phyloP scores from a whole-genome alignment of 2,113 vertebrate genomes.

The Hipposideros armiger region DNA sequence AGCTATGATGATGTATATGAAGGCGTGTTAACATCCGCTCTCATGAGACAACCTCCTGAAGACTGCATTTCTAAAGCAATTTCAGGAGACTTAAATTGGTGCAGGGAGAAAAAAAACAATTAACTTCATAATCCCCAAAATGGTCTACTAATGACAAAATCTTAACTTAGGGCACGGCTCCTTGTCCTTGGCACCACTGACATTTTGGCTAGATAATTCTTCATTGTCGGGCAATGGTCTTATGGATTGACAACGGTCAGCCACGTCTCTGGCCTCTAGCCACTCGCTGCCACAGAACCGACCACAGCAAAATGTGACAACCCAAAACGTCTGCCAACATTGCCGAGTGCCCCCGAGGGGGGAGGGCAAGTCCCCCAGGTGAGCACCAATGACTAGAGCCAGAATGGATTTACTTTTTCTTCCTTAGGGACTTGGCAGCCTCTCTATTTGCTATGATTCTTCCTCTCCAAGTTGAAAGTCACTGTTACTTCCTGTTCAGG shows the following conservation, averaged over 20 bases:
- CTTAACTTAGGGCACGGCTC: background rate
- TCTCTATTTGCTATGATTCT: background rate
- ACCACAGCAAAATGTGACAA: background rate
- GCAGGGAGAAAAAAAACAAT: background rate
- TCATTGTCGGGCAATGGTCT: background rate
- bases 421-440: background rate
- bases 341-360: background rate
- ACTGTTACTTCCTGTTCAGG: background rate
- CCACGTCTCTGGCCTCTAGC: background rate
- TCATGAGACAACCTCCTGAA: background rate
- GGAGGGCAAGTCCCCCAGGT: background rate
- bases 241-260: accelerated
- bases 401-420: background rate
- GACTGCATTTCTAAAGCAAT: background rate
- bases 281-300: accelerated
- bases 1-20: background rate
- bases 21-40: background rate
- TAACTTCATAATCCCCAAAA: background rate
- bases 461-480: background rate
- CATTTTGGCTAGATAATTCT: background rate
- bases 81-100: background rate
- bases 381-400: background rate
- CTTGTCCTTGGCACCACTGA: too few species aligned
- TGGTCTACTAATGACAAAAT: background rate
- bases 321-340: background rate